Evolutionary conservation across 1,140 invertebrate genomes (phyloP).

Genomic region (Oryctes rhinoceros): DNA sequence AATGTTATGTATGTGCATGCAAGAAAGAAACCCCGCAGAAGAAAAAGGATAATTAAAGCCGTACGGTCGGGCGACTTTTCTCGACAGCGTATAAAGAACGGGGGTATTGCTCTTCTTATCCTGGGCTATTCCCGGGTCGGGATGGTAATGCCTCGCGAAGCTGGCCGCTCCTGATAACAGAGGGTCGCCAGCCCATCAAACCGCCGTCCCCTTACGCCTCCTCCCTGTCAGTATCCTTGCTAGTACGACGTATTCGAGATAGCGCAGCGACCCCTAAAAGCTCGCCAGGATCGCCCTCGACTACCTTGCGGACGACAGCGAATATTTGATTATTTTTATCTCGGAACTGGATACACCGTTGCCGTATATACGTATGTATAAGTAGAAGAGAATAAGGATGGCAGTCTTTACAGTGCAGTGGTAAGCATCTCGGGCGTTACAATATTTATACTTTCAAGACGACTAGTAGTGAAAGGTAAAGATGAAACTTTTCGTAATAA

Average conservation of each 20-base stretch:
- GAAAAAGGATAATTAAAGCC: constrained; percentile 19
- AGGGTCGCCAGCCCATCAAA: constrained; percentile 55
- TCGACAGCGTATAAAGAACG: constrained; percentile 46
- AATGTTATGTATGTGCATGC: too few relatives aligned
- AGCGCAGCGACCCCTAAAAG: constrained; percentile 38
- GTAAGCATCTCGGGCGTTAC: too few relatives aligned
- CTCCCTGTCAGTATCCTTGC: neutral
- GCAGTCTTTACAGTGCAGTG: too few relatives aligned
- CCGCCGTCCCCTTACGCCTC: constrained; percentile 42
- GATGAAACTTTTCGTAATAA: too few relatives aligned
- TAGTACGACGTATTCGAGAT: constrained; percentile 28
- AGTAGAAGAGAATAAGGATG: neutral
- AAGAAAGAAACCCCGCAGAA: neutral
- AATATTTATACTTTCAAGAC: too few relatives aligned
- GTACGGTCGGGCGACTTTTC: constrained; percentile 43
- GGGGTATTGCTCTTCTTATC: constrained; percentile 51
- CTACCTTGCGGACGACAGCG: constrained; percentile 45
- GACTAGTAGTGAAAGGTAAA: too few relatives aligned
- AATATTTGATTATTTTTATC: constrained; percentile 45
- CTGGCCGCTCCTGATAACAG: constrained; percentile 61
- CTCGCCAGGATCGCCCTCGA: constrained; percentile 38
- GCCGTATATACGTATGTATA: neutral
- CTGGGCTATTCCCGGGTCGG: constrained; percentile 59
- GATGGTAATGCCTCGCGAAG: constrained; percentile 59
- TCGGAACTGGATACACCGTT: constrained; percentile 22